Evolutionary conservation across 2,113 vertebrate genomes (phyloP).

Genomic region (Aplodontia rufa): DNA sequence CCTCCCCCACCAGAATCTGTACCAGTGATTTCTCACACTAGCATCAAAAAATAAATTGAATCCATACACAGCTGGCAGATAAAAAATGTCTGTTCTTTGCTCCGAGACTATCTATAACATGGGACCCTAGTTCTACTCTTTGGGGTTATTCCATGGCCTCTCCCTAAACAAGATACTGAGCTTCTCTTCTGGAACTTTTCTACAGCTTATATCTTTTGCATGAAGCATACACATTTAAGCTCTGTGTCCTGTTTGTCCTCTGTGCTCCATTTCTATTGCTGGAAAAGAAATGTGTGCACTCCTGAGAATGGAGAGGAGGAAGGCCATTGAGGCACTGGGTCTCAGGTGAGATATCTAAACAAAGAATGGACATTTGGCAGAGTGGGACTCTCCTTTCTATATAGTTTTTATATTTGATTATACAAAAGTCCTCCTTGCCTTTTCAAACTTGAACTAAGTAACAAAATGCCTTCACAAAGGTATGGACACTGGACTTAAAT

Average conservation of each 20-base stretch:
- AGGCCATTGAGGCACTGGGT: neutral
- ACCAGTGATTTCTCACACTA: neutral
- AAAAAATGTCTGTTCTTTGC: neutral
- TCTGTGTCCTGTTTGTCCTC: neutral
- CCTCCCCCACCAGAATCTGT: neutral
- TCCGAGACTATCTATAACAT: neutral
- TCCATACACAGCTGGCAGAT: neutral
- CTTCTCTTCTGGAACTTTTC: neutral
- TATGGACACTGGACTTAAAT: neutral
- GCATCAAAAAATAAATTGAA: neutral
- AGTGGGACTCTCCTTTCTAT: neutral
- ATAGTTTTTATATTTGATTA: neutral
- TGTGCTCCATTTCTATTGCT: neutral
- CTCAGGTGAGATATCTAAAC: neutral
- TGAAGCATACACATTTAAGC: neutral
- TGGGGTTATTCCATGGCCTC: neutral
- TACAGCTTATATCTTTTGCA: neutral
- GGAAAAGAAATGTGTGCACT: neutral
- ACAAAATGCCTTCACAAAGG: neutral
- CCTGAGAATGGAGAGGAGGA: neutral
- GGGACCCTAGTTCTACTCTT: neutral
- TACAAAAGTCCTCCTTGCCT: neutral
- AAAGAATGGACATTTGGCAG: neutral
- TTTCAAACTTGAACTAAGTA: slow-evolving; percentile 16
- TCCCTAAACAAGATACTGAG: neutral